Evolutionary conservation across 2,797 vertebrate species (phyloP), one percentile per base, ranked within the genome.

Genomic region (Liasis olivaceus): DNA sequence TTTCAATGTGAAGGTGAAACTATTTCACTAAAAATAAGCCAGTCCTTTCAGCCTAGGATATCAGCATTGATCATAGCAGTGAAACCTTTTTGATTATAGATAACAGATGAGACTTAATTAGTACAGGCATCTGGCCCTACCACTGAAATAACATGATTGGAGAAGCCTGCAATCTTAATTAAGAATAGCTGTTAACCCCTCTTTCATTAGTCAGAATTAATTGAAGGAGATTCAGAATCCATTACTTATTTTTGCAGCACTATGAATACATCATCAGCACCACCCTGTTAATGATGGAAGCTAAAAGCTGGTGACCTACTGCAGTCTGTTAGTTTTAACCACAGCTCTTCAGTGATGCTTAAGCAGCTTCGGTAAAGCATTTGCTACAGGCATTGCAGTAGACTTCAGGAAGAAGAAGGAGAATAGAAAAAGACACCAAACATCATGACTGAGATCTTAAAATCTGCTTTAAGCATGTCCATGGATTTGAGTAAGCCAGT

Each of bases 331-430:
- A 94, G 81, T 20, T 51, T 92, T 85, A 91, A 62, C 47, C 8
- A 12, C 15, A 4, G 81, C 22, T 77, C 42, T 87, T 91, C 14
- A 60, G 24, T 11, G 22, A 63, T 85, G 17, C 17, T 7, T 28
- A 89, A 66, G 81, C 66, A 77, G 22, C 54, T 81, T 26, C 42
- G 47, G 22, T 81, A 81, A 93, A 91, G 62, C 63, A 26, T 5
- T 93, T 0, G 1, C 17, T 94, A 66, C 6, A 85, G 15, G 20
- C 5, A 17, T 3, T 81, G 5, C 17, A 60, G 8, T 7, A 13
- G 90, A 2, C 85, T 31, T 93, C 12, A 92, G 0, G 0, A 72
- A 88, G 59, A 94, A 95, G 91, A 63, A 88, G 59, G 94, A 95
- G 91, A 91, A 94, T 24, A 28, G 87, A 63, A 58, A 91, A 93